Evolutionary conservation across 1,140 invertebrate genomes (phyloP), one percentile per base, ranked within the genome.

Genomic region (Drosophila miranda): DNA sequence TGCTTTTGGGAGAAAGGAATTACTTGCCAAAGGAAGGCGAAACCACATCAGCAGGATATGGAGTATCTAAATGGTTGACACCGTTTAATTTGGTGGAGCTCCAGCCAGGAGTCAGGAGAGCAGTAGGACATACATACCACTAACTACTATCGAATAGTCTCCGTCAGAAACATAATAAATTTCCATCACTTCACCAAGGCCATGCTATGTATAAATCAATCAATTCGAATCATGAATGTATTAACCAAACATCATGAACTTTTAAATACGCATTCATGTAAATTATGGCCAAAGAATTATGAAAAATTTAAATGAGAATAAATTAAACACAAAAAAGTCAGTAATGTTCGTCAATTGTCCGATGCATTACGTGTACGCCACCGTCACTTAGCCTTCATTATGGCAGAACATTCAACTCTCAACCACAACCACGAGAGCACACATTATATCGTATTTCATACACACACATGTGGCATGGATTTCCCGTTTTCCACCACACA

Each of bases 341-440:
- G 30, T 8, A 16, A 16, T 16, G 16, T 16, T 16, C 16, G 43
- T 51, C 79, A 64, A 55, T 78, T 71, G 45, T 63, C 9, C 46
- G 30, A 41, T 34, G 6, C 30, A 72, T 61, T 78, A 60, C 58
- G 59, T 49, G 72, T 75, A 66, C 60, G 69, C 79, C 70, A 78
- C 46, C 44, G 66, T 52, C 69, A 64, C 55, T 59, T 43, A 19
- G 23, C 45, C 30, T 49, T 68, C 38, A 74, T 77, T 77, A 46
- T 62, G 52, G 55, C 30, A 34, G 54, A 64, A 30, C 9, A 21
- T 28, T 41, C 44, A 28, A 28, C 44, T 13, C 23, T 50, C 16
- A 50, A 28, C 52, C 61, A 42, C 34, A 41, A 49, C 45, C 60
- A 63, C 51, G 16, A 28, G 23, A 13, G 34, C 19, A 44, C 50